Base-by-base conservation (phyloP, 2,797 vertebrate genomes). In the Macroramphosus scolopax region DNA sequence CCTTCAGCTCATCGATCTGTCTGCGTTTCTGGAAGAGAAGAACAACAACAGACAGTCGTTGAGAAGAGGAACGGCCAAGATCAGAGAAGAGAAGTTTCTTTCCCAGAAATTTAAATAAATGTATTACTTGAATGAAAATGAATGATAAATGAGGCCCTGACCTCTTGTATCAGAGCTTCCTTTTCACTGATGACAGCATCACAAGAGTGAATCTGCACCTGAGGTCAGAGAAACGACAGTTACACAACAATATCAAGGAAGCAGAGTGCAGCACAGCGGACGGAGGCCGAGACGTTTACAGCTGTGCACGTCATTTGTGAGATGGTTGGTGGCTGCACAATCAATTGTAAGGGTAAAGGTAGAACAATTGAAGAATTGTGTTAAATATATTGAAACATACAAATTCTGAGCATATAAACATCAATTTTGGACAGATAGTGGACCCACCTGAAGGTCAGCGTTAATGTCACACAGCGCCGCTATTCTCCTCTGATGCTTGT, bases 401-500 rank as follows among this genome's bases (percentile, higher is more conserved):
- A 39, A 7, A 17, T 4, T 3, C 10, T 15, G 7, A 12, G 2
- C 1, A n/a, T n/a, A 30, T 12, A 40, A 24, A 46, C 26, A 32
- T 11, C 14, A 0, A 25, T 22, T 13, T 17, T 25, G 20, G 13
- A 34, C 3, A 18, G 25, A 36, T 4, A 18, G 17, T 10, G 32
- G 71, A 53, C 12, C 24, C 87, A 94, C 95, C 89, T 95, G 91
- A 48, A 95, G 85, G 25, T 93, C 88, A 38, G 86, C 25, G 20
- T 87, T 83, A 1, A 87, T 87, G 75, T 92, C 87, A 64, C 88
- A 89, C 35, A 94, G 76, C 51, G 89, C 88, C 2, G 72, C 70
- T 51, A 93, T 90, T 75, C 89, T 93, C 87, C 85, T 92, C 51
- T 93, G 88, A 72, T 95, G 83, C 25, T 82, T 82, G 0, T 94